Percentiles rank a stretch among this genome's conserved stretches.
Evolutionary conservation across 2,113 vertebrate species (phyloP).

Genomic region (Hypomesus transpacificus): DNA sequence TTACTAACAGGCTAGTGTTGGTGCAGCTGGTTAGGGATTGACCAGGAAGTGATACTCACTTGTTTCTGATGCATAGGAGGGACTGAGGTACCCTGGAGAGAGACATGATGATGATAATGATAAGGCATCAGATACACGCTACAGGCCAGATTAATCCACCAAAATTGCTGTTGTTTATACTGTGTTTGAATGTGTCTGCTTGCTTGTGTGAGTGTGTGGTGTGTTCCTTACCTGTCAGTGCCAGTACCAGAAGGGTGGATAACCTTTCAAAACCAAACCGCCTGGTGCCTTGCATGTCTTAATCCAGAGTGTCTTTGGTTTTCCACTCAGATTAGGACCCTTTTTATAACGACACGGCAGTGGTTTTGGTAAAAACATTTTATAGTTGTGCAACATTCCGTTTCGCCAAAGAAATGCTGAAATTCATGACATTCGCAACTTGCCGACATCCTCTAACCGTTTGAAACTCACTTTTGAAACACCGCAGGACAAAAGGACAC

Average conservation of each 20-base stretch:
- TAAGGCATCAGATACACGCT: neutral
- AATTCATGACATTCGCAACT: too few species aligned
- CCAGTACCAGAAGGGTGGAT: constrained; percentile 16
- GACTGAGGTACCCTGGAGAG: neutral
- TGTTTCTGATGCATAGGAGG: neutral
- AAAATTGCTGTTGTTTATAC: neutral
- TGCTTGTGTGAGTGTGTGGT: neutral
- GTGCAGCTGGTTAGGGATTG: too few species aligned
- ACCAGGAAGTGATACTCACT: constrained; percentile 5
- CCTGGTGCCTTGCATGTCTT: neutral
- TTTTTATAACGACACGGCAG: neutral
- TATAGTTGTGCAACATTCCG: too few species aligned
- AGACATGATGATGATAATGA: neutral
- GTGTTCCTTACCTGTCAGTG: constrained; percentile 29
- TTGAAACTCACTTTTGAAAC: too few species aligned
- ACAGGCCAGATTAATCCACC: too few species aligned
- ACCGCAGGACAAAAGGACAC: too few species aligned
- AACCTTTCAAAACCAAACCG: constrained; percentile 11
- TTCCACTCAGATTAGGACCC: neutral
- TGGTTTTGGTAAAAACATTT: neutral
- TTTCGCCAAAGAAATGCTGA: too few species aligned
- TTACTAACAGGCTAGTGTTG: too few species aligned
- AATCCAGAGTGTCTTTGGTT: neutral
- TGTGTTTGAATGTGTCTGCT: neutral
- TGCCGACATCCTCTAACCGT: too few species aligned